Evolutionary conservation across 2,113 vertebrate species (phyloP).

Genomic region (Mormoops blainvillei): DNA sequence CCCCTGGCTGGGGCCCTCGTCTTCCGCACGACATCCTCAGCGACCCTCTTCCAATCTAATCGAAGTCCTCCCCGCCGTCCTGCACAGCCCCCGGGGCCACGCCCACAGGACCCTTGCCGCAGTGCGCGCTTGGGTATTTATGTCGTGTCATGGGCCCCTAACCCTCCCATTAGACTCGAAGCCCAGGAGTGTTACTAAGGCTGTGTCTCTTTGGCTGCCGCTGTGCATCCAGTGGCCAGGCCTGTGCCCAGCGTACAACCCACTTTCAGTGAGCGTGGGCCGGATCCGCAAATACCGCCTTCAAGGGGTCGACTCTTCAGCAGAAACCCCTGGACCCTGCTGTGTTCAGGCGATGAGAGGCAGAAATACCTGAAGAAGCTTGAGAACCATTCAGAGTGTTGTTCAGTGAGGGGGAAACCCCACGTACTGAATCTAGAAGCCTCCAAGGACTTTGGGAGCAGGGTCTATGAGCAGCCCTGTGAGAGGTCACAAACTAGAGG

Average conservation of each 20-base stretch:
- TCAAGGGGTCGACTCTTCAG: background rate
- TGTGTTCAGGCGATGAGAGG: background rate
- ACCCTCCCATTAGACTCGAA: background rate
- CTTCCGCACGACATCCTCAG: background rate
- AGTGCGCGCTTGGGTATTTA: background rate
- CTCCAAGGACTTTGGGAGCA: background rate
- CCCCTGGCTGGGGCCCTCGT: background rate
- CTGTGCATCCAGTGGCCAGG: background rate
- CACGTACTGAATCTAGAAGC: background rate
- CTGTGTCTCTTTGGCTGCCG: background rate
- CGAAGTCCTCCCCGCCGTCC: fast-evolving
- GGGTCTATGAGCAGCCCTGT: background rate
- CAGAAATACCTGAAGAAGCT: too few relatives aligned
- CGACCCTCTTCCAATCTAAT: background rate
- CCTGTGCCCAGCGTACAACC: background rate
- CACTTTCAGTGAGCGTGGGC: background rate
- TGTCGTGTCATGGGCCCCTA: background rate
- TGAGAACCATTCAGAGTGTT: background rate
- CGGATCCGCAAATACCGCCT: background rate
- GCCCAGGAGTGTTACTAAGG: background rate
- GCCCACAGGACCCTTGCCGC: background rate
- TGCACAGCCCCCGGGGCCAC: too few relatives aligned
- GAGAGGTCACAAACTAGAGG: background rate
- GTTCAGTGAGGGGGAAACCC: background rate
- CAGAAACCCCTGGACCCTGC: background rate